Conservation (phyloP, 1,140 invertebrate species). For the Cotesia chilonis region DNA sequence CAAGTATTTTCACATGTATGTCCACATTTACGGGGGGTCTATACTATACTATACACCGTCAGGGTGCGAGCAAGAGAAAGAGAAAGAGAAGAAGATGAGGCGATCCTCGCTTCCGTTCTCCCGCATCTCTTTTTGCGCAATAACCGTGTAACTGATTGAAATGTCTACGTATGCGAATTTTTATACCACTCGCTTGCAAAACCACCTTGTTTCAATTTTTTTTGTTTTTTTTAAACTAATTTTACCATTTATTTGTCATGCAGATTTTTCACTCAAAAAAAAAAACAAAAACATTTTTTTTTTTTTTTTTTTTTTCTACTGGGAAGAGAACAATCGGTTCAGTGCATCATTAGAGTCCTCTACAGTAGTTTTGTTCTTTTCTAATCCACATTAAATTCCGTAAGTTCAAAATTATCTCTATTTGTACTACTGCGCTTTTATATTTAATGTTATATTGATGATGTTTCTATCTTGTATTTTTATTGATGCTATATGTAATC, state of each 20-base stretch:
- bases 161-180: conserved; percentile 27
- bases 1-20: conserved; percentile 19
- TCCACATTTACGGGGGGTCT: too few relatives aligned
- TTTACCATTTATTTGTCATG: conserved; percentile 20
- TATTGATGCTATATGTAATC: too few relatives aligned
- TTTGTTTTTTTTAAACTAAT: conserved; percentile 7
- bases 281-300: conserved; percentile 1
- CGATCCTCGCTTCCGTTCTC: not conserved
- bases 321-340: conserved; percentile 11
- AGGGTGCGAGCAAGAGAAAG: not conserved
- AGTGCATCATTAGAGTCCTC: conserved; percentile 19
- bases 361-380: not conserved
- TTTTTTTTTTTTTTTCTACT: not conserved
- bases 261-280: conserved; percentile 2
- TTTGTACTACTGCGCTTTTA: too few relatives aligned
- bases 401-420: too few relatives aligned
- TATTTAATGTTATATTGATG: too few relatives aligned
- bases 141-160: conserved; percentile 33
- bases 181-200: conserved; percentile 22
- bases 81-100: not conserved
- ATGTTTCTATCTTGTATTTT: too few relatives aligned
- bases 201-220: conserved; percentile 2
- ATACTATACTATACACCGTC: too few relatives aligned
- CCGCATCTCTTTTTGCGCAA: conserved; percentile 19
- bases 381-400: not conserved